phyloP scores from a whole-genome alignment of 1,140 invertebrate species.

The Drosophila bifasciata region DNA sequence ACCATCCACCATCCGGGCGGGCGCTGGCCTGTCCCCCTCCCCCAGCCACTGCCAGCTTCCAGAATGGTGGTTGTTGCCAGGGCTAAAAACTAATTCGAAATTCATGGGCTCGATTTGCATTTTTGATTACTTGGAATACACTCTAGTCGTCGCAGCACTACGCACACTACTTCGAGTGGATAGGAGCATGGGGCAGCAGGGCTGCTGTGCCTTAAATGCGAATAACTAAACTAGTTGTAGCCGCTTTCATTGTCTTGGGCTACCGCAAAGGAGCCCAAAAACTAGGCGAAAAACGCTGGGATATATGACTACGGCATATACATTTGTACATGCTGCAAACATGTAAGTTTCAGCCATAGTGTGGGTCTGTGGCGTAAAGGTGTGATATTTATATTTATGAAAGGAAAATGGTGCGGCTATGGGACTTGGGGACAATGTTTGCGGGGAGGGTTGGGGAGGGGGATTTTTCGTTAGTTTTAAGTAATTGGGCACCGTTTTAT shows the following conservation, averaged over 20 bases:
- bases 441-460: constrained; percentile 12
- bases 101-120: constrained; percentile 82
- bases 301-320: neutral
- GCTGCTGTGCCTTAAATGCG: neutral
- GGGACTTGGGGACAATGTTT: constrained; percentile 27
- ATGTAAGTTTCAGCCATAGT: constrained; percentile 37
- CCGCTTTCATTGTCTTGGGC: constrained; percentile 33
- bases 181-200: no score
- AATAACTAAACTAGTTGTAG: constrained; percentile 17
- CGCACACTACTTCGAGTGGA: no score
- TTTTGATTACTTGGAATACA: constrained; percentile 80
- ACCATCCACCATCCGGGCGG: constrained; percentile 1
- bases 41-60: neutral
- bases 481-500: constrained; percentile 79
- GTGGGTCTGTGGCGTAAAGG: constrained; percentile 49
- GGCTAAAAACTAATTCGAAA: constrained; percentile 82
- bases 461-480: constrained; percentile 78
- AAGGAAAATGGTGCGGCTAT: constrained; percentile 60
- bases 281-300: constrained; percentile 7
- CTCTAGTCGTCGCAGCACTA: constrained; percentile 26
- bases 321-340: constrained; percentile 19
- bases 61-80: constrained; percentile 28
- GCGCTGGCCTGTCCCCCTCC: no score
- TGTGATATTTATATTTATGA: constrained; percentile 81
- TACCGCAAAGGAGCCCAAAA: no score